Evolutionary conservation across 2,888 invertebrate genomes (phyloP), one percentile per base, ranked within the genome.

Genomic region (Quadriops clusia): DNA sequence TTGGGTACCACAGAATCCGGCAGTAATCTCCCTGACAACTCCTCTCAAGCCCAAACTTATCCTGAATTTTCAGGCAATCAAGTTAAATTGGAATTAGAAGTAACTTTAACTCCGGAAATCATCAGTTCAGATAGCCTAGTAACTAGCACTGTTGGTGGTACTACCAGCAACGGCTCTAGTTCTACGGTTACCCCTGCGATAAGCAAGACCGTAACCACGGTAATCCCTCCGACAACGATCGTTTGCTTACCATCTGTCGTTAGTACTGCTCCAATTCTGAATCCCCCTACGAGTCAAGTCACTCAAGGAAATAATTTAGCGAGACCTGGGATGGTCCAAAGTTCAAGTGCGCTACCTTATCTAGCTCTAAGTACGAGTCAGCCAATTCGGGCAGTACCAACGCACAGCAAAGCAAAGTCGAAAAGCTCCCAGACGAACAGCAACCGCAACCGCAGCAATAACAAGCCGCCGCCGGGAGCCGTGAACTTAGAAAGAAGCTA

Each of bases 401-500:
- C 64, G 5, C 63, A 63, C 39, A 54, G 47, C 23, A 62, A 60
- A 43, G 43, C 51, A 7, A 62, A 61, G 46, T 47, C 54, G 39
- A 63, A 61, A 49, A 44, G 29, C 9, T 20, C 43, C 2, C 38
- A 36, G 18, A 31, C 30, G 11, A 34, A 33, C n/a, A 38, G 35
- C 12, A 64, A 30, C 50, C 64, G 72, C 31, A 69, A 65, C 45
- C 64, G 73, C 26, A 70, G 68, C 42, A 50, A 73, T 5, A 80
- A 77, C 49, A 81, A 81, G 56, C 76, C 85, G 37, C 87, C 89
- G 1, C 89, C 87, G 0, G 89, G 89, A 2, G 85, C 85, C 3
- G 86, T 93, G 17, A 93, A 94, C 62, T 64, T 93, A 31, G 91
- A 93, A 56, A 73, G 94, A 33, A 93, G 93, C 55, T 89, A 91